These are phyloP conservation scores for Raphicerus campestris DNA, from an alignment of 2,113 vertebrate genomes.

Conservation along the genomic window DNA sequence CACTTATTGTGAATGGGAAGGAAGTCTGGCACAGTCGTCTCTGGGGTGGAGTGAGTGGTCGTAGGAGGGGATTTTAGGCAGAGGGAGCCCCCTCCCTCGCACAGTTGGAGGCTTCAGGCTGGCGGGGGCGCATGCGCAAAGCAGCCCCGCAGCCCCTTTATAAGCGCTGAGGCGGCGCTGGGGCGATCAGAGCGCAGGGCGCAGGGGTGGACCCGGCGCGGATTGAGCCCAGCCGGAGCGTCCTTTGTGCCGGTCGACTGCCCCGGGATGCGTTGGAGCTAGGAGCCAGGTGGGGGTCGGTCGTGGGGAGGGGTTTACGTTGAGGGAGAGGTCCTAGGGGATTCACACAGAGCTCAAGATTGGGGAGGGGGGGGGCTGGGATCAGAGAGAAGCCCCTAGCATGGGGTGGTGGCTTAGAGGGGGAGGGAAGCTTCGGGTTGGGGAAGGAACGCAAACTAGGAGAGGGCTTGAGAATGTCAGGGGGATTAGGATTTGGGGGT, in stretches of 20 bases:
- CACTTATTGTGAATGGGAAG: background rate
- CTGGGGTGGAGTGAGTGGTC: background rate
- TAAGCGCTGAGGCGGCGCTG: slow-evolving; percentile 58
- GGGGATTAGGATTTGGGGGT: background rate
- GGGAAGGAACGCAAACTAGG: background rate
- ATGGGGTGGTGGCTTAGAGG: background rate
- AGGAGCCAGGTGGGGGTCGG: slow-evolving; percentile 59
- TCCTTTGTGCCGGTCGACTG: slow-evolving; percentile 61
- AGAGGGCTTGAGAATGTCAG: background rate
- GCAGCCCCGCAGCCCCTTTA: slow-evolving; percentile 57
- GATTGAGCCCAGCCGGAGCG: background rate
- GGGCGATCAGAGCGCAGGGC: slow-evolving; percentile 56
- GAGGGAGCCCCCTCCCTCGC: background rate
- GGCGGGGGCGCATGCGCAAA: slow-evolving; percentile 66
- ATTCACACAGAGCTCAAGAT: background rate
- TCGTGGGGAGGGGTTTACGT: background rate
- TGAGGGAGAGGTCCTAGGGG: background rate
- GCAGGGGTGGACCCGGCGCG: slow-evolving; percentile 38
- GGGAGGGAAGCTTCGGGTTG: background rate
- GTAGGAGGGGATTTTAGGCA: background rate
- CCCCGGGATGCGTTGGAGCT: slow-evolving; percentile 62
- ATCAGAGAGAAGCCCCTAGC: background rate
- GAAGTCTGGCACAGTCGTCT: background rate
- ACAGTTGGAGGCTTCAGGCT: background rate
- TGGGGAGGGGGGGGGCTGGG: background rate